Percentiles rank a stretch among this genome's conserved stretches.
Evolutionary conservation across 2,888 invertebrate species (phyloP).

Genomic region (Cyrtodaria siliqua): DNA sequence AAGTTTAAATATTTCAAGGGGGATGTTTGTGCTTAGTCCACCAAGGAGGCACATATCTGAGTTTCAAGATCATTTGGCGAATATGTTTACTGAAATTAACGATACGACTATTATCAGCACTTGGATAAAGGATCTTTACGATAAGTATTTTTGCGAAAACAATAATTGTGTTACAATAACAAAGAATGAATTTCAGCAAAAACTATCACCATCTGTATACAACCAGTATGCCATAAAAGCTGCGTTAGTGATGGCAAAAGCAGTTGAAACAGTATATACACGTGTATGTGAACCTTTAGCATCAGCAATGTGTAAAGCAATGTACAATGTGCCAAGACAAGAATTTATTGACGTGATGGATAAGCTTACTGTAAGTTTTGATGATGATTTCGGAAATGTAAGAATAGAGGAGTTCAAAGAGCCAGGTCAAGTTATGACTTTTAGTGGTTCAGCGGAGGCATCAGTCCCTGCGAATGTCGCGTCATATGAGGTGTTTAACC

Average conservation of each 20-base stretch:
- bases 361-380: constrained; percentile 20
- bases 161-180: too few species aligned
- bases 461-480: constrained; percentile 11
- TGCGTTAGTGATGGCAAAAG: constrained; percentile 28
- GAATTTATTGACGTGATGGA: constrained; percentile 33
- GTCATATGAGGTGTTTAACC: constrained; percentile 51
- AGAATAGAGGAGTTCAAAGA: constrained; percentile 20
- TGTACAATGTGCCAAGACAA: constrained; percentile 13
- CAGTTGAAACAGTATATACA: constrained; percentile 10
- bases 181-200: too few species aligned
- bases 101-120: too few species aligned
- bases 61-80: constrained; percentile 27
- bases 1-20: constrained; percentile 34
- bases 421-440: constrained; percentile 21
- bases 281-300: constrained; percentile 10
- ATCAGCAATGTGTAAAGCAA: constrained; percentile 12
- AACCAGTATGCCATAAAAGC: constrained; percentile 57
- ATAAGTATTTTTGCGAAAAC: too few species aligned
- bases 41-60: constrained; percentile 18
- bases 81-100: neutral
- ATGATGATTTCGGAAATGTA: constrained; percentile 39
- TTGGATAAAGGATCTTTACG: too few species aligned
- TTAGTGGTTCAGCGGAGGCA: constrained; percentile 25
- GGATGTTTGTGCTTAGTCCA: constrained; percentile 54
- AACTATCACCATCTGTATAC: constrained; percentile 54